Evolutionary conservation across 2,888 invertebrate species (phyloP).

Genomic region (Micoletzkya japonica): DNA sequence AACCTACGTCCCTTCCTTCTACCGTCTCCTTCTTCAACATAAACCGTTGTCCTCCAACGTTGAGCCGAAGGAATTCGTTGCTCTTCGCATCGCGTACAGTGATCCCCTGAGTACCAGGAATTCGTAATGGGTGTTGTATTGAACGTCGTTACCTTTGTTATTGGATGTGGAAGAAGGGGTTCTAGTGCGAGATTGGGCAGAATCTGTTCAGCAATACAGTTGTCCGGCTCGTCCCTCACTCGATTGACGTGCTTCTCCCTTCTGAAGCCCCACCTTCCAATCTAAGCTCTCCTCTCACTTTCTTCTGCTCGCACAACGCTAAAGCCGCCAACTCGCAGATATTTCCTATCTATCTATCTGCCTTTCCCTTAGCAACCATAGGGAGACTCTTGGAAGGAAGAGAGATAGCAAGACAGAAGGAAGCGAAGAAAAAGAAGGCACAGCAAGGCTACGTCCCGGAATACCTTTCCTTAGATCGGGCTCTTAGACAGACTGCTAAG

Average conservation of each 20-base stretch:
- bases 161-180: no score
- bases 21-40: constrained; percentile 52
- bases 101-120: constrained; percentile 31
- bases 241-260: neutral
- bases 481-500: constrained; percentile 5
- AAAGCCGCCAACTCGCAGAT: no score
- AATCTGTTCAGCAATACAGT: no score
- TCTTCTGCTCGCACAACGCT: no score
- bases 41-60: constrained; percentile 56
- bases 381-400: neutral
- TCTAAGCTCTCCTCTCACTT: neutral
- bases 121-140: neutral
- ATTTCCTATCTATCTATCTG: no score
- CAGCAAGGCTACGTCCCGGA: neutral
- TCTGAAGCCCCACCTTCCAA: neutral
- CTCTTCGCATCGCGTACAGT: constrained; percentile 37
- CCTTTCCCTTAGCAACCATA: neutral
- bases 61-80: constrained; percentile 47
- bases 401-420: neutral
- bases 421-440: neutral
- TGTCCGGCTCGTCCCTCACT: no score
- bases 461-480: constrained; percentile 5
- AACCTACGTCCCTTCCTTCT: constrained; percentile 31
- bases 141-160: neutral
- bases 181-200: no score